phyloP scores from a whole-genome alignment of 2,797 vertebrate species.

The Pygocentrus nattereri region DNA sequence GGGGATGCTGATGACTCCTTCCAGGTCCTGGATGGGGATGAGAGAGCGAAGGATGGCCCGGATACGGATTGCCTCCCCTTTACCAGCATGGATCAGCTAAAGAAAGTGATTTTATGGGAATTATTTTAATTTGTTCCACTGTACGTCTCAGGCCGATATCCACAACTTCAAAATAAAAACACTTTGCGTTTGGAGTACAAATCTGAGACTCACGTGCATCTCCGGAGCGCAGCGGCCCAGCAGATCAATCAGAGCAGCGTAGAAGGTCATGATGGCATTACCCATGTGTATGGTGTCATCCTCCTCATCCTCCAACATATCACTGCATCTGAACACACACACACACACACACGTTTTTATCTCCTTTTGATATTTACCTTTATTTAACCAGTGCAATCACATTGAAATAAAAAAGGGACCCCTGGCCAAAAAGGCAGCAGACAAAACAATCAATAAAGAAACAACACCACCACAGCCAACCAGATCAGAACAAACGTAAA shows the following conservation, averaged over 20 bases:
- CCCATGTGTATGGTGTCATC: constrained; percentile 97
- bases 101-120: not conserved
- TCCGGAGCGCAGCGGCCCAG: constrained; percentile 95
- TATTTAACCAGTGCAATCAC: too few relatives aligned
- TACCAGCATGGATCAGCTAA: constrained; percentile 93
- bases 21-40: constrained; percentile 93
- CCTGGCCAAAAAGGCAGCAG: too few relatives aligned
- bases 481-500: too few relatives aligned
- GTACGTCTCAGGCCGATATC: not conserved
- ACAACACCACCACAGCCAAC: too few relatives aligned
- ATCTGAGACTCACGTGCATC: constrained; percentile 90
- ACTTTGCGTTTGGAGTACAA: not conserved
- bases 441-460: too few relatives aligned
- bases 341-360: constrained; percentile 37
- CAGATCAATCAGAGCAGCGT: constrained; percentile 93
- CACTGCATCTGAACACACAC: constrained; percentile 68
- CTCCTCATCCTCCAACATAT: constrained; percentile 86
- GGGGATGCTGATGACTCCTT: constrained; percentile 94
- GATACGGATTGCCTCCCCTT: constrained; percentile 96
- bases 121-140: not conserved
- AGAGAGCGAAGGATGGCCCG: constrained; percentile 93
- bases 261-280: constrained; percentile 98
- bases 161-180: not conserved
- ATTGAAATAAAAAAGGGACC: too few relatives aligned
- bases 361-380: too few relatives aligned